Conservation (phyloP, 2,888 invertebrate species). For the Stratiomys singularior region DNA sequence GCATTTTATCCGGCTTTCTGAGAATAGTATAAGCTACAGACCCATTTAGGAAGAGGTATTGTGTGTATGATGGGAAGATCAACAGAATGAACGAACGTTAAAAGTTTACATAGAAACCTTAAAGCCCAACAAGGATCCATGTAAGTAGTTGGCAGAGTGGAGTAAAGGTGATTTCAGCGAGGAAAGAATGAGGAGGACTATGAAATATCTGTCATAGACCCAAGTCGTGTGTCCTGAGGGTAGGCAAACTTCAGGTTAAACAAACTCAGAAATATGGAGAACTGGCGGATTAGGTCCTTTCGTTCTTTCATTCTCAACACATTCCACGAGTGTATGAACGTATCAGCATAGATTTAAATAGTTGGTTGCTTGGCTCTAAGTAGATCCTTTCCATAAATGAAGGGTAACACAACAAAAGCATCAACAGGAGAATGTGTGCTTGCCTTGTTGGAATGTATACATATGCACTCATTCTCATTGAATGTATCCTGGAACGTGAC, state of each 20-base stretch:
- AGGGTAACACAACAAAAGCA: background rate
- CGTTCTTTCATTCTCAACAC: slow-evolving; percentile 17
- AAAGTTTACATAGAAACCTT: slow-evolving; percentile 30
- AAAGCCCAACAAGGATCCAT: slow-evolving; percentile 12
- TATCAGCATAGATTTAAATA: background rate
- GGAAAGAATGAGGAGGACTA: background rate
- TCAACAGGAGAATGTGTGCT: background rate
- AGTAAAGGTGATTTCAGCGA: background rate
- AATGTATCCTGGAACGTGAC: slow-evolving; percentile 47
- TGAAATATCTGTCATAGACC: slow-evolving; percentile 1
- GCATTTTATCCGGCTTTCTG: background rate
- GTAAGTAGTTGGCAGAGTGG: background rate
- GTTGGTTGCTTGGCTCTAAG: no score
- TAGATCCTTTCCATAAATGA: no score
- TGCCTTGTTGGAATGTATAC: background rate
- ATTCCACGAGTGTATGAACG: background rate
- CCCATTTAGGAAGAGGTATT: slow-evolving; percentile 16
- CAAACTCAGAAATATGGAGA: slow-evolving; percentile 31
- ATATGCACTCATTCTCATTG: slow-evolving; percentile 4
- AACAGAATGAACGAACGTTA: slow-evolving; percentile 22
- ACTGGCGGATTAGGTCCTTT: background rate
- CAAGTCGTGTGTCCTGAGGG: background rate
- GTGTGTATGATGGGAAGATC: slow-evolving; percentile 22
- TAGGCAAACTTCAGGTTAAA: slow-evolving; percentile 30
- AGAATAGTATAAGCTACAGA: slow-evolving; percentile 26